These are phyloP conservation scores for Avahi laniger DNA, from an alignment of 2,797 vertebrate genomes.

Conservation along the genomic window DNA sequence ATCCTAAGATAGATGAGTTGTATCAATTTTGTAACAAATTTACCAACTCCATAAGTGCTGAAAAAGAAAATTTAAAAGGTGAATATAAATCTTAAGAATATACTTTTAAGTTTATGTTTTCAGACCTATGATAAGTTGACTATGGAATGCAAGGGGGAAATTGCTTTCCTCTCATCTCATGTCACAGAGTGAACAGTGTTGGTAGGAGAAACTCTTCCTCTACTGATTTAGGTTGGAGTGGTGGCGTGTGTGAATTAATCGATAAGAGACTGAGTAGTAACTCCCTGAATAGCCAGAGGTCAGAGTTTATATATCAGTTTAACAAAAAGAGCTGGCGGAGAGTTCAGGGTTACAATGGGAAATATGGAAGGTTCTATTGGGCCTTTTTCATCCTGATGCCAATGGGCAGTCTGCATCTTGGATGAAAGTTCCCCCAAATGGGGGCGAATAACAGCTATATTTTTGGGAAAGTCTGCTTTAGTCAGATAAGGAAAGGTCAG, in stretches of 20 bases:
- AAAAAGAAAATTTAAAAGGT: background rate
- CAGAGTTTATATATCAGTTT: background rate
- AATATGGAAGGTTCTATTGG: background rate
- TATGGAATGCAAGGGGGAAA: background rate
- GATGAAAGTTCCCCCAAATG: background rate
- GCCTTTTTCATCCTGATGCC: background rate
- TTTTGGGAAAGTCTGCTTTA: background rate
- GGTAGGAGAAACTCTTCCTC: background rate
- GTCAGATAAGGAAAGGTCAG: background rate
- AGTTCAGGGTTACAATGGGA: background rate
- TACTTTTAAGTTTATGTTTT: background rate
- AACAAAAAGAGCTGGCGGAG: background rate
- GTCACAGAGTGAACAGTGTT: background rate
- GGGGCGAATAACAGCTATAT: background rate
- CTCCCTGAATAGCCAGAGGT: background rate
- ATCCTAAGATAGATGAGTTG: background rate
- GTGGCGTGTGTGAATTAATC: background rate
- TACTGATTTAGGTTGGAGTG: background rate
- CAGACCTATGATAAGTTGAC: background rate
- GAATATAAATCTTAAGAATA: background rate
- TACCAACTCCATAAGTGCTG: background rate
- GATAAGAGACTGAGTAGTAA: background rate
- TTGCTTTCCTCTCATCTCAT: background rate
- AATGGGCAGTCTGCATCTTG: background rate
- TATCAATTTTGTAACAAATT: background rate